Conservation (phyloP, 1,140 invertebrate genomes). For the Pectinophora gossypiella region DNA sequence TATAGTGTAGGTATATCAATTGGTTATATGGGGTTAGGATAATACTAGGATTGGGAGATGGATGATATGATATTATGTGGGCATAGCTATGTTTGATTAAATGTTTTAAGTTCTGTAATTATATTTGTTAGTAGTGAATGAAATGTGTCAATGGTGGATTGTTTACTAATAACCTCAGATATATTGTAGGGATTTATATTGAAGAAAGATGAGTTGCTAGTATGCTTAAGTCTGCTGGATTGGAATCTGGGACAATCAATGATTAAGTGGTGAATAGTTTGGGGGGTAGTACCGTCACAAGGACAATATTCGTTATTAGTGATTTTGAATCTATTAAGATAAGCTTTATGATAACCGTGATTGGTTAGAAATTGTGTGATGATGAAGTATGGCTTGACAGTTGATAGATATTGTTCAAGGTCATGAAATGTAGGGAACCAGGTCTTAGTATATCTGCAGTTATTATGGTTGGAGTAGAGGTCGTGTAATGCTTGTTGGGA, state of each 20-base stretch:
- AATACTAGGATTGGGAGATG: too few species aligned
- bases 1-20: too few species aligned
- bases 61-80: too few species aligned
- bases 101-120: too few species aligned
- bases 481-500: background rate
- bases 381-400: background rate
- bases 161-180: too few species aligned
- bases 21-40: too few species aligned
- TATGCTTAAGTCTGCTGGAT: conserved; percentile 7
- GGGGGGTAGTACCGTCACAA: background rate
- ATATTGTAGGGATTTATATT: too few species aligned
- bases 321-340: background rate
- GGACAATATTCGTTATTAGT: background rate
- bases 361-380: conserved; percentile 1
- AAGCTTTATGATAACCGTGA: background rate
- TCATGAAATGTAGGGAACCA: background rate
- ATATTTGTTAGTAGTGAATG: too few species aligned
- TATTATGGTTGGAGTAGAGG: background rate
- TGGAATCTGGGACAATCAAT: background rate
- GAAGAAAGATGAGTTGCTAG: too few species aligned
- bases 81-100: too few species aligned
- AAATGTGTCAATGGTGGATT: too few species aligned
- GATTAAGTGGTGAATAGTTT: background rate
- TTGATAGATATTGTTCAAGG: background rate
- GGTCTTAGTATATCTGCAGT: background rate